Conservation (phyloP, 2,113 vertebrate genomes). For the Eurystomus gularis region DNA sequence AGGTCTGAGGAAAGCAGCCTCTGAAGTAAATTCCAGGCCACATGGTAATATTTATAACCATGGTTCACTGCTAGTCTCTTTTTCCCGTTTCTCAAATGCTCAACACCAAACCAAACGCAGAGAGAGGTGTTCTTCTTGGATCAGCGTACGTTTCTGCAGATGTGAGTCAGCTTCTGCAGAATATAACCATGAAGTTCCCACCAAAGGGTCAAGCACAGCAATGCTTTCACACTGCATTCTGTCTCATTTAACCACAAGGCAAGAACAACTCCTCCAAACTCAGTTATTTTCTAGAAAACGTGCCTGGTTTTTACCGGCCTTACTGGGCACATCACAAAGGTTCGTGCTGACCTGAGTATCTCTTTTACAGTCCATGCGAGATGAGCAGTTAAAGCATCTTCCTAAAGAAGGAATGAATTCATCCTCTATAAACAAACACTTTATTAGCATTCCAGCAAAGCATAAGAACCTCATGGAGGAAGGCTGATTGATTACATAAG, state of each 20-base stretch:
- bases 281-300: neutral
- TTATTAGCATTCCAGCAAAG: neutral
- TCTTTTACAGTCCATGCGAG: neutral
- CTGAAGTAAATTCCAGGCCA: neutral
- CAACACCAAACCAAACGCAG: neutral
- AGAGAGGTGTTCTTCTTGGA: neutral
- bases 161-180: neutral
- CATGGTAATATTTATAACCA: neutral
- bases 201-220: neutral
- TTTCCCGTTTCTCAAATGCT: neutral
- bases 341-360: neutral
- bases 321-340: neutral
- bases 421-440: neutral
- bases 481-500: neutral
- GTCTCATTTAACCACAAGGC: neutral
- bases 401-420: neutral
- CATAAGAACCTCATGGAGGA: neutral
- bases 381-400: neutral
- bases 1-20: neutral
- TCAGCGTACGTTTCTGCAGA: fast-evolving
- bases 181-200: neutral
- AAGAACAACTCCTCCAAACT: neutral
- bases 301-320: neutral
- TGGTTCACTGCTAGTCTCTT: neutral
- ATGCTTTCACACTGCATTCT: neutral